Percentiles rank a stretch among this genome's conserved stretches.
Evolutionary conservation across 1,140 invertebrate species (phyloP).

Genomic region (Heliconius himera): DNA sequence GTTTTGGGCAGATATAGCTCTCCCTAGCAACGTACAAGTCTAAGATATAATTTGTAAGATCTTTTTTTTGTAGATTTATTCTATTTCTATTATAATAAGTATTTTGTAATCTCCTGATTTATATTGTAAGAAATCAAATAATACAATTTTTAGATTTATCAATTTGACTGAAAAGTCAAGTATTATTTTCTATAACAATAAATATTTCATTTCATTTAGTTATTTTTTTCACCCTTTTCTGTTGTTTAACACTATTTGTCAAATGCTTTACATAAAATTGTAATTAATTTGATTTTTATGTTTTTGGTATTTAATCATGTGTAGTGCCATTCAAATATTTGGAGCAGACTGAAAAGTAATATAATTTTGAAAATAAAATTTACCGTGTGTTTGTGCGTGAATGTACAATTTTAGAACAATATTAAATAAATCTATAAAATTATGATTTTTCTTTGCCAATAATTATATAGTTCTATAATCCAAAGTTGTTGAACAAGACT

Average conservation of each 20-base stretch:
- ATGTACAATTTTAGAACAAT: conserved; percentile 76
- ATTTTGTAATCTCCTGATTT: conserved; percentile 80
- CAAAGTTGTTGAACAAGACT: not conserved
- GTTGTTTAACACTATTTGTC: conserved; percentile 12
- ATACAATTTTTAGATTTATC: conserved; percentile 70
- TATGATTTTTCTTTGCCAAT: conserved; percentile 31
- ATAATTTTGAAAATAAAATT: conserved; percentile 56
- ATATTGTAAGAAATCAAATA: conserved; percentile 68
- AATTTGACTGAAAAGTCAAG: conserved; percentile 68
- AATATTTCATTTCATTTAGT: conserved; percentile 70
- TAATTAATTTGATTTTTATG: not conserved
- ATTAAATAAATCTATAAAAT: conserved; percentile 67
- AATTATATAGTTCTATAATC: not conserved
- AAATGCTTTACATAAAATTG: not conserved
- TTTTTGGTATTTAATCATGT: conserved; percentile 7
- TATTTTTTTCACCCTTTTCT: conserved; percentile 55
- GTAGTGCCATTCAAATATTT: conserved; percentile 41
- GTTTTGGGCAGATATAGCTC: conserved; percentile 67
- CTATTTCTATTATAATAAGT: conserved; percentile 69
- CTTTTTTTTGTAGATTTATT: conserved; percentile 76
- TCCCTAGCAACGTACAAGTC: conserved; percentile 78
- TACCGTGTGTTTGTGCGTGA: conserved; percentile 74
- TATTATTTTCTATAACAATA: conserved; percentile 80
- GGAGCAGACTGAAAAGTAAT: conserved; percentile 55
- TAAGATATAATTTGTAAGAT: conserved; percentile 79